Base-by-base conservation (phyloP, 2,113 vertebrate species). In the Puma concolor region DNA sequence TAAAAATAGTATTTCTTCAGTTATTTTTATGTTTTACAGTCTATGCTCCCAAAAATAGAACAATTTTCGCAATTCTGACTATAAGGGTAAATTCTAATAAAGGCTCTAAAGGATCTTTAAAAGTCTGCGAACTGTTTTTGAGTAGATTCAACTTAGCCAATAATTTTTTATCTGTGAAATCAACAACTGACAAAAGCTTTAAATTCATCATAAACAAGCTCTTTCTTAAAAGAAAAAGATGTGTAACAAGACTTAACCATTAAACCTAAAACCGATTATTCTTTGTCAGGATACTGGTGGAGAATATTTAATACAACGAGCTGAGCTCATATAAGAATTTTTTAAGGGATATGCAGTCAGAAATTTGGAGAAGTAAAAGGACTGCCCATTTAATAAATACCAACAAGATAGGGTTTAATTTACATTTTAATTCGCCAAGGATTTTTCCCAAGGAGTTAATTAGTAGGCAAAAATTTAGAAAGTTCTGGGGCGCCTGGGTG, bases 341-440 rank as follows among this genome's bases (percentile, higher is more conserved):
- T 74, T 80, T 21, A 85, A 52, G 23, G n/a, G 12, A 77, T 36
- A 87, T 44, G 15, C 8, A 89, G n/a, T 84, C 36, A 87, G 67
- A 95, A 87, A 93, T 80, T 44, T 97, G 76, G n/a, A 92, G 25
- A n/a, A 66, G 29, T 85, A 92, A 69, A 82, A 7, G 19, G n/a
- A 25, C 64, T 90, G 41, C 33, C 94, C 19, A 94, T 23, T 94
- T 94, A 86, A 89, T 89, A 93, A 95, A 54, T 72, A 94, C 77
- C 14, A 83, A 93, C 33, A 86, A 87, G 8, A 48, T 95, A 94
- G 9, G 92, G n/a, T 92, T 83, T 87, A 94, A 63, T 36, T 86
- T 88, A 93, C 29, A 88, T 36, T 50, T 79, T 91, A 80, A 90
- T 83, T 88, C 16, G n/a, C 25, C 38, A 76, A 9, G 7, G 23